Percentiles rank a stretch among this genome's conserved stretches.
These are phyloP conservation scores for Endotricha flammealis DNA, from an alignment of 2,888 invertebrate species.

Conservation along the genomic window DNA sequence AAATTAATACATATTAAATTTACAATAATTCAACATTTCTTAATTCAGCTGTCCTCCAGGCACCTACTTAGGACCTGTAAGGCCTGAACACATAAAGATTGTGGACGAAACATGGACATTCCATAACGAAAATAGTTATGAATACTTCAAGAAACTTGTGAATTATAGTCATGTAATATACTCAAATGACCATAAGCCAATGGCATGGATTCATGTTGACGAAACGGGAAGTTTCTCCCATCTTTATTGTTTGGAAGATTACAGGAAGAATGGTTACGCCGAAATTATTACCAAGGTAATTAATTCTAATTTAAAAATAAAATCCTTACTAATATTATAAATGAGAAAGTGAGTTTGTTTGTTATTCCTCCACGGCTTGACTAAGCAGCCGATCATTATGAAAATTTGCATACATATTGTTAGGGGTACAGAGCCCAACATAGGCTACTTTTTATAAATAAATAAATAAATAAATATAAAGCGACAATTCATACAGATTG, in stretches of 20 bases:
- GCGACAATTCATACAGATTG: too few relatives aligned
- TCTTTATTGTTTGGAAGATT: conserved; percentile 40
- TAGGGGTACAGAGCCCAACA: too few relatives aligned
- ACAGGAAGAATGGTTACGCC: conserved; percentile 48
- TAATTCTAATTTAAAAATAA: too few relatives aligned
- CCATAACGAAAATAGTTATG: conserved; percentile 31
- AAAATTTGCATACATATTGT: too few relatives aligned
- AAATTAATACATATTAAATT: too few relatives aligned
- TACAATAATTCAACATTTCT: neutral
- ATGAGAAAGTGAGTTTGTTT: too few relatives aligned
- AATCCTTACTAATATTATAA: too few relatives aligned
- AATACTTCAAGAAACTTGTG: conserved; percentile 40
- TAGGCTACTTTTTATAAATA: too few relatives aligned
- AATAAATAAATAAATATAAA: too few relatives aligned
- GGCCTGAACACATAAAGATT: conserved; percentile 30
- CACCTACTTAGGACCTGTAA: conserved; percentile 30
- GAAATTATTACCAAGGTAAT: conserved; percentile 36
- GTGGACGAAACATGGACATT: conserved; percentile 46
- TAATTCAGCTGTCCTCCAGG: conserved; percentile 32
- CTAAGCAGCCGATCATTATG: too few relatives aligned
- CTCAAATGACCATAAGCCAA: conserved; percentile 27
- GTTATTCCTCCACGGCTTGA: too few relatives aligned
- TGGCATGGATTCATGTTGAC: conserved; percentile 44
- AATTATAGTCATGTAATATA: conserved; percentile 41
- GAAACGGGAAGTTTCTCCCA: conserved; percentile 47